These are phyloP conservation scores for Myotis vivesi DNA, from an alignment of 2,797 vertebrate genomes.

Conservation along the genomic window DNA sequence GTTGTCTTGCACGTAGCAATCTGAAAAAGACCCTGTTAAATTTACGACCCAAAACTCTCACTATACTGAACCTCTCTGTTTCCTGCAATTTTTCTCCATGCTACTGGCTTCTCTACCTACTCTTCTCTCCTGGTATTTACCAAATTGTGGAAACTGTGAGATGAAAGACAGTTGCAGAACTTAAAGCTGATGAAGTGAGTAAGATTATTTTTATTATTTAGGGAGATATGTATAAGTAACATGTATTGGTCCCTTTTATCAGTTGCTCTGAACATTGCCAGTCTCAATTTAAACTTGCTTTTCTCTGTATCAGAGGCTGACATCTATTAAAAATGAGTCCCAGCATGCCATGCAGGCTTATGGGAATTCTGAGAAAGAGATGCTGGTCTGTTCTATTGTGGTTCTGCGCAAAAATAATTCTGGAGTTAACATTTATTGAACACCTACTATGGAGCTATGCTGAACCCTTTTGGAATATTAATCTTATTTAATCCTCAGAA, in stretches of 20 bases:
- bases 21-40: not conserved
- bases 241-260: not conserved
- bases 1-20: not conserved
- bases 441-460: not conserved
- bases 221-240: not conserved
- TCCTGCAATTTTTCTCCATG: not conserved
- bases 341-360: not conserved
- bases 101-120: not conserved
- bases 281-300: not conserved
- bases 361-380: not conserved
- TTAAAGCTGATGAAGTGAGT: not conserved
- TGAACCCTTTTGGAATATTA: not conserved
- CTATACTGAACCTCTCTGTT: not conserved
- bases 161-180: not conserved
- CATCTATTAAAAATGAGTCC: not conserved
- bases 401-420: not conserved
- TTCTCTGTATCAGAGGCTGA: not conserved
- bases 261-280: not conserved
- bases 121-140: not conserved
- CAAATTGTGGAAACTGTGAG: not conserved
- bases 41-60: not conserved
- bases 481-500: constrained; percentile 14
- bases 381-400: not conserved
- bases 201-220: not conserved
- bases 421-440: constrained; percentile 16